Evolutionary conservation across 2,888 invertebrate genomes (phyloP).

Genomic region (Odontocerum albicorne): DNA sequence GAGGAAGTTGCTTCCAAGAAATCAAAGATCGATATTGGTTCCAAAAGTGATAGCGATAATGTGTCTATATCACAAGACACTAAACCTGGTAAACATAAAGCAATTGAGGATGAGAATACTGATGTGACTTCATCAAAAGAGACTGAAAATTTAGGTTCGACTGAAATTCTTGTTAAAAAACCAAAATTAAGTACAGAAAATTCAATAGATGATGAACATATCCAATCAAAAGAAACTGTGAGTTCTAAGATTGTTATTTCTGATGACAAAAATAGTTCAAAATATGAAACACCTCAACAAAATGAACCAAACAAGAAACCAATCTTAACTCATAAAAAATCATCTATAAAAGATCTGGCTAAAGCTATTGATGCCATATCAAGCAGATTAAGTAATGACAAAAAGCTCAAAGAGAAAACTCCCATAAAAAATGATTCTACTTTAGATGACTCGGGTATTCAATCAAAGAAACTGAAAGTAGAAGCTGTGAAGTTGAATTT

Average conservation of each 20-base stretch:
- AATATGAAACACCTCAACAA: background rate
- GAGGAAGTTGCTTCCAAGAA: background rate
- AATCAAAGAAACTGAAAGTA: conserved; percentile 25
- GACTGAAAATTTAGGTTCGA: conserved; percentile 1
- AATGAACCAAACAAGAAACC: conserved; percentile 9
- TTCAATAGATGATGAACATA: conserved; percentile 20
- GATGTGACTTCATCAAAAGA: conserved; percentile 4
- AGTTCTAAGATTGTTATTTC: conserved; percentile 2
- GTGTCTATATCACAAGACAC: background rate
- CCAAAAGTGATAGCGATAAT: background rate
- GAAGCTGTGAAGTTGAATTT: conserved; percentile 13
- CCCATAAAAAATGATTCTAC: conserved; percentile 3
- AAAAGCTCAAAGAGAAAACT: conserved; percentile 26
- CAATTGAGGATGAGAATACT: conserved; percentile 16
- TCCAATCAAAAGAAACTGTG: background rate
- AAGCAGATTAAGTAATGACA: conserved; percentile 28
- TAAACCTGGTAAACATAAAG: conserved; percentile 25
- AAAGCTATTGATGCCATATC: conserved; percentile 32
- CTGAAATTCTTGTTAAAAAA: conserved; percentile 18
- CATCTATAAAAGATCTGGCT: conserved; percentile 25
- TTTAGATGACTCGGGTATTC: conserved; percentile 18
- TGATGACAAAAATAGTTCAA: conserved; percentile 7
- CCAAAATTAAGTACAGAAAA: conserved; percentile 23
- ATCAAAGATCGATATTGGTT: background rate
- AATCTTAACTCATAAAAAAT: conserved; percentile 10